phyloP scores from a whole-genome alignment of 2,888 invertebrate species.

The Tetanocera ferruginea region DNA sequence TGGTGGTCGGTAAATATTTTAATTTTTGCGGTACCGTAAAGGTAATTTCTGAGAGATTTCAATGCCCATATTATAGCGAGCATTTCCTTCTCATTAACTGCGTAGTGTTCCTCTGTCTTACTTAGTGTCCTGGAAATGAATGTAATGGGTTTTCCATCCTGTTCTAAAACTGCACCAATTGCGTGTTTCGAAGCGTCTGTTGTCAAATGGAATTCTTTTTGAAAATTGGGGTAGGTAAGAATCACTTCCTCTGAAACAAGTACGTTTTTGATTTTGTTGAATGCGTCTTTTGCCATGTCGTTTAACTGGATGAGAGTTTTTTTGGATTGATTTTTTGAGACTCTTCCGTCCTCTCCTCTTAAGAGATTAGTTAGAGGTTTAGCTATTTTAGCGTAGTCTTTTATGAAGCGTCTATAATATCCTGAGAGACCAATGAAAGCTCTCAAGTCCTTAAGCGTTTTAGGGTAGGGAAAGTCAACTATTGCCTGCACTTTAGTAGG shows the following conservation, averaged over 20 bases:
- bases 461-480: neutral
- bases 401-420: neutral
- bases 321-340: conserved; percentile 6
- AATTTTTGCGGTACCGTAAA: too few species aligned
- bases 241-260: neutral
- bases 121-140: too few species aligned
- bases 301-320: neutral
- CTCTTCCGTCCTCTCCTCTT: neutral
- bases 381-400: neutral
- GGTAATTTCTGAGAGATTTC: too few species aligned
- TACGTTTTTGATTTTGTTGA: neutral
- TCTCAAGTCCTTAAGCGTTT: neutral
- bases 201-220: neutral
- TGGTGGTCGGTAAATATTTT: too few species aligned
- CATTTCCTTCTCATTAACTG: too few species aligned
- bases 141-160: too few species aligned
- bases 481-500: neutral
- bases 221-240: neutral
- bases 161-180: too few species aligned
- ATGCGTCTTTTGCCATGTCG: too few species aligned
- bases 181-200: neutral
- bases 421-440: neutral
- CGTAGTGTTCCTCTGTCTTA: too few species aligned
- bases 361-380: neutral
- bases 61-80: too few species aligned